Evolutionary conservation across 2,113 vertebrate genomes (phyloP).

Genomic region (Macroglossus sobrinus): DNA sequence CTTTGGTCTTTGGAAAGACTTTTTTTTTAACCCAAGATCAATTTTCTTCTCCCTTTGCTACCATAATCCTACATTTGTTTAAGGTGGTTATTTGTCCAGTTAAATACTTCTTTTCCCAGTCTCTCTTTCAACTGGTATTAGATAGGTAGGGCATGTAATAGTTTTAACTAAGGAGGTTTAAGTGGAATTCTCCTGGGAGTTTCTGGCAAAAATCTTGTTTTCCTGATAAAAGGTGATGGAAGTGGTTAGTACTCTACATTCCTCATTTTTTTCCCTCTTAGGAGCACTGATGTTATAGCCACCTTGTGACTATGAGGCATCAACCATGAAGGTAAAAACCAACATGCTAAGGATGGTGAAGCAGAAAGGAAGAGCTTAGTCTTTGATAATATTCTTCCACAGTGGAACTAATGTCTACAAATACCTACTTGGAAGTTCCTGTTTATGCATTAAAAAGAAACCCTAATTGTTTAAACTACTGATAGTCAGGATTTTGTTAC

Average conservation of each 20-base stretch:
- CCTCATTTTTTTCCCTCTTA: background rate
- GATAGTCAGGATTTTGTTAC: background rate
- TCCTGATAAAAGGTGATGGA: background rate
- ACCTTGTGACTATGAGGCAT: background rate
- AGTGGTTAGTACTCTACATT: background rate
- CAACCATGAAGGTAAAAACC: background rate
- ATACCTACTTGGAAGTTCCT: background rate
- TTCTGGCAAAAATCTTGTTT: slow-evolving; percentile 18
- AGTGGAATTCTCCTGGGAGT: slow-evolving; percentile 7
- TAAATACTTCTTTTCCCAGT: slow-evolving; percentile 18
- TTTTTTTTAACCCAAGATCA: slow-evolving; percentile 2
- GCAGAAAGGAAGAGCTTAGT: background rate
- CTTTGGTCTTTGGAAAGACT: background rate
- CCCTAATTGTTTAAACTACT: background rate
- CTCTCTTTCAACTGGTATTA: background rate
- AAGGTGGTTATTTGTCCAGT: background rate
- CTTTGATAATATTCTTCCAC: background rate
- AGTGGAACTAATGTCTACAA: background rate
- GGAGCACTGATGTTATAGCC: background rate
- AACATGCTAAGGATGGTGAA: background rate
- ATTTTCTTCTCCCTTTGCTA: slow-evolving; percentile 42
- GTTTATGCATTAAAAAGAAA: background rate
- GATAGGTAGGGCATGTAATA: background rate
- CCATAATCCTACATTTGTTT: slow-evolving; percentile 53
- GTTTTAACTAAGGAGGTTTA: background rate